Conservation (phyloP, 2,888 invertebrate species). For the Epirrhoe tristata region DNA sequence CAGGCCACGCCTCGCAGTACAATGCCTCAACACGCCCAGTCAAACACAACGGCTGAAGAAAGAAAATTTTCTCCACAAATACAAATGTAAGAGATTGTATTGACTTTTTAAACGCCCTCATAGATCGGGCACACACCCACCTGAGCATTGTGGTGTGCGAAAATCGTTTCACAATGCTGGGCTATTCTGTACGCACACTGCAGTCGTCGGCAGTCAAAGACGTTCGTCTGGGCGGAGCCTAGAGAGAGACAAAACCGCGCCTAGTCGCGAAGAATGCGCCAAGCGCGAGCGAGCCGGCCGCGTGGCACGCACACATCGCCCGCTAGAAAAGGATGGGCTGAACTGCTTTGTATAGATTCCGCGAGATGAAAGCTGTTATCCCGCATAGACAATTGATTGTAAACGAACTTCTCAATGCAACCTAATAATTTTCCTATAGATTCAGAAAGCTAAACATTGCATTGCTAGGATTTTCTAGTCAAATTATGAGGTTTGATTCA, state of each 20-base stretch:
- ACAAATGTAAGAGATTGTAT: constrained; percentile 80
- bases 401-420: constrained; percentile 62
- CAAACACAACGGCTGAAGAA: constrained; percentile 69
- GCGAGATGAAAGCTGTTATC: constrained; percentile 77
- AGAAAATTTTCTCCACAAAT: constrained; percentile 82
- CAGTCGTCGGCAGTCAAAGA: constrained; percentile 62
- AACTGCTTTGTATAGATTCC: constrained; percentile 83
- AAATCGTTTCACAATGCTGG: constrained; percentile 75
- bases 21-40: constrained; percentile 79
- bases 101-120: constrained; percentile 85
- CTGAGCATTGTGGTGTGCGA: constrained; percentile 81
- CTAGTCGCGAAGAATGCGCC: constrained; percentile 63
- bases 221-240: constrained; percentile 79
- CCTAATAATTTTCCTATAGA: constrained; percentile 47
- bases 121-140: constrained; percentile 80
- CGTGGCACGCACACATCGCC: constrained; percentile 74
- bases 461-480: constrained; percentile 33
- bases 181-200: constrained; percentile 76
- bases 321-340: constrained; percentile 81
- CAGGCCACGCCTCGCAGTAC: constrained; percentile 78
- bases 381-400: constrained; percentile 82
- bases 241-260: constrained; percentile 75
- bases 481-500: constrained; percentile 59
- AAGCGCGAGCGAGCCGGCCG: constrained; percentile 65
- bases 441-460: constrained; percentile 25